Conservation (phyloP, 2,113 vertebrate species). For the Rhynchomys soricoides region DNA sequence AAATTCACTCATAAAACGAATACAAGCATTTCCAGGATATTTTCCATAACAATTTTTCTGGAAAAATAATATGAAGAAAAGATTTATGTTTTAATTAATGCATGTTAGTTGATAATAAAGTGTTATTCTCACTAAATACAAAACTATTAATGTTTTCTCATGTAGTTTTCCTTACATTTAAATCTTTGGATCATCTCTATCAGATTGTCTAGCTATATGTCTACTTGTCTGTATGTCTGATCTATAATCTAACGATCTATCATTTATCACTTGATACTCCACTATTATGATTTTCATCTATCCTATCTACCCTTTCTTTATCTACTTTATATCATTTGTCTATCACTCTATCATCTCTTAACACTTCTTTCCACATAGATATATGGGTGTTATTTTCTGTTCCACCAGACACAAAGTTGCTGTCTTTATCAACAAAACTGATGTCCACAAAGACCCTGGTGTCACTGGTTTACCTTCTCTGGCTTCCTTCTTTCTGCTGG, state of each 20-base stretch:
- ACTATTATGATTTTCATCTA: not conserved
- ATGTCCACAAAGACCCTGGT: fast-evolving
- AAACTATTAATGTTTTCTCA: too few species aligned
- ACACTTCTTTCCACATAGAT: too few species aligned
- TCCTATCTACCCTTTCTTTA: not conserved
- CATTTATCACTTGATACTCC: not conserved
- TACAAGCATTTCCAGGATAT: not conserved
- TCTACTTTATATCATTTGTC: not conserved
- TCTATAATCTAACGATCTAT: not conserved
- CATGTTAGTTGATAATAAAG: not conserved
- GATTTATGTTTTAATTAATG: not conserved
- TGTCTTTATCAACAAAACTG: not conserved
- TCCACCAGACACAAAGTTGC: too few species aligned
- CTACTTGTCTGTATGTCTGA: not conserved
- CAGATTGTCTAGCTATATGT: not conserved
- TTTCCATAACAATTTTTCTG: not conserved
- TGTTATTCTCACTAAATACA: not conserved
- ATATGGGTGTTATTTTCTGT: not conserved
- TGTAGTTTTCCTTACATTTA: not conserved
- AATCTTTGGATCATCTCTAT: not conserved
- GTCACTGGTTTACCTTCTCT: not conserved
- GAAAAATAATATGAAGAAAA: not conserved
- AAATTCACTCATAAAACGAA: not conserved
- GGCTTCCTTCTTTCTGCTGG: fast-evolving
- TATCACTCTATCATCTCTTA: not conserved